phyloP scores from a whole-genome alignment of 1,140 invertebrate genomes.

The Spodoptera frugiperda region DNA sequence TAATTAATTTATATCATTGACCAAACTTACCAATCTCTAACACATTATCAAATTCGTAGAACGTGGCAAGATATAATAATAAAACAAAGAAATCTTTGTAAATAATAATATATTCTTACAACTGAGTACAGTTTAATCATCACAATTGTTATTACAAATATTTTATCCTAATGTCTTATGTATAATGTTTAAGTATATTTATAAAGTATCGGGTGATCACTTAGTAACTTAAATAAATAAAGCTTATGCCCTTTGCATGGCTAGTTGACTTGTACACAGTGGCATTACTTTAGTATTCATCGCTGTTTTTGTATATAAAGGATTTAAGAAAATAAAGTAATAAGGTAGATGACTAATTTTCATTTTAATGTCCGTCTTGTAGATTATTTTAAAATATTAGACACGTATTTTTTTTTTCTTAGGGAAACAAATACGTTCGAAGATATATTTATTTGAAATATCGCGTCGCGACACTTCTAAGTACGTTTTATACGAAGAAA shows the following conservation, averaged over 20 bases:
- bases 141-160: slow-evolving; percentile 44
- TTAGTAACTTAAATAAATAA: slow-evolving; percentile 48
- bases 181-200: slow-evolving; percentile 29
- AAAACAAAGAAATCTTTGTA: slow-evolving; percentile 26
- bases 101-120: slow-evolving; percentile 34
- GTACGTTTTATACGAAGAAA: too few relatives aligned
- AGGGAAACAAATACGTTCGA: too few relatives aligned
- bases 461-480: too few relatives aligned
- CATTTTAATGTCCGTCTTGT: too few relatives aligned
- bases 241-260: slow-evolving; percentile 19
- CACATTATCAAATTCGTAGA: too few relatives aligned
- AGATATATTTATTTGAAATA: too few relatives aligned
- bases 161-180: slow-evolving; percentile 13
- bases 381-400: too few relatives aligned
- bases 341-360: too few relatives aligned
- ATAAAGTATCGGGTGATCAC: slow-evolving; percentile 30
- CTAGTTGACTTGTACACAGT: slow-evolving; percentile 7
- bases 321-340: neutral
- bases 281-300: neutral
- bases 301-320: neutral
- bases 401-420: too few relatives aligned
- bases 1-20: too few relatives aligned
- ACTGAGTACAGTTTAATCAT: slow-evolving; percentile 38
- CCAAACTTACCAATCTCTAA: too few relatives aligned
- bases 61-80: too few relatives aligned